phyloP scores from a whole-genome alignment of 2,888 invertebrate species.

The Eremobia ochroleuca region DNA sequence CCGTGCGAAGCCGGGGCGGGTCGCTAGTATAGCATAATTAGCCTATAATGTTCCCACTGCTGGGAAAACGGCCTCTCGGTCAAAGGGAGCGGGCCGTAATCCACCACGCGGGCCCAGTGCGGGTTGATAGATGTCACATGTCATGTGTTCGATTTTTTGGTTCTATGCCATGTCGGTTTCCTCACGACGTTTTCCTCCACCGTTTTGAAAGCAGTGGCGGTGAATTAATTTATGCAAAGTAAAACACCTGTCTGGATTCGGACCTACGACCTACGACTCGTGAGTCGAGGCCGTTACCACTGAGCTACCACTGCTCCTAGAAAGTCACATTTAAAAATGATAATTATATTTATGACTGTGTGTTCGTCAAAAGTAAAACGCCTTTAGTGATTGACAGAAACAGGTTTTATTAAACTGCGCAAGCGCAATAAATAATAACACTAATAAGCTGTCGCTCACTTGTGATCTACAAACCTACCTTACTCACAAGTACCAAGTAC shows the following conservation, averaged over 20 bases:
- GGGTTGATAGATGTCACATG: not conserved
- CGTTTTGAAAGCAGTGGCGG: not conserved
- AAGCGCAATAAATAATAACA: conserved; percentile 16
- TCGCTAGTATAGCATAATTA: no score
- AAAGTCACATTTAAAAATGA: not conserved
- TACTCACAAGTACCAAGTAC: not conserved
- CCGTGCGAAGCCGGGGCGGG: no score
- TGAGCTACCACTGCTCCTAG: not conserved
- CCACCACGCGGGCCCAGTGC: no score
- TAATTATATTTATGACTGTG: not conserved
- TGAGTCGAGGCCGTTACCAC: not conserved
- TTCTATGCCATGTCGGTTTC: not conserved
- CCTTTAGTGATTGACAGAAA: not conserved
- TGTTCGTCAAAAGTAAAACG: not conserved
- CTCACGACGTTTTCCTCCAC: not conserved
- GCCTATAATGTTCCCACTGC: no score
- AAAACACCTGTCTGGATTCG: not conserved
- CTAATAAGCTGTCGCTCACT: conserved; percentile 8
- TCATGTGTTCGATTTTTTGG: not conserved
- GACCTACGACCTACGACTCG: not conserved
- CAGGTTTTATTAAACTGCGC: conserved; percentile 12
- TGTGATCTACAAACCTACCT: conserved; percentile 13
- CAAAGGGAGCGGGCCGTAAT: not conserved
- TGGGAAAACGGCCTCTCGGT: no score
- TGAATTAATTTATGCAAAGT: no score